A percentile compares a stretch with the other conserved stretches of the same genome.
phyloP scores from a whole-genome alignment of 2,113 vertebrate species.

The Equus quagga region DNA sequence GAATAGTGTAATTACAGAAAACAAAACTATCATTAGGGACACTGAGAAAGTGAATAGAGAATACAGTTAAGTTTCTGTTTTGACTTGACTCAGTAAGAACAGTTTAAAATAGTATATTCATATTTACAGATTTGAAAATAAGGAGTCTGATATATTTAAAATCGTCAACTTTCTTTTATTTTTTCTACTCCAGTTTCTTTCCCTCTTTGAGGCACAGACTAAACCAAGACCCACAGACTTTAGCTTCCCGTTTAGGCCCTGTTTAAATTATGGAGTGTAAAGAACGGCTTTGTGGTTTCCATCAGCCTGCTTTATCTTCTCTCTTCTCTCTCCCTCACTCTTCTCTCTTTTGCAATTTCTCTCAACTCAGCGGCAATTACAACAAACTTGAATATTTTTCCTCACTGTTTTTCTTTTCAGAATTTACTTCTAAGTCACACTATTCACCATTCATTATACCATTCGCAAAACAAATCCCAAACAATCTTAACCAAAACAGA shows the following conservation, averaged over 20 bases:
- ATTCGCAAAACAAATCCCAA: not conserved
- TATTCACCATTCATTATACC: not conserved
- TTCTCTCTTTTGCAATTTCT: not conserved
- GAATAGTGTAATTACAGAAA: constrained; percentile 69
- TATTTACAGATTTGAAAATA: constrained; percentile 58
- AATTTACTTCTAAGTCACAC: not conserved
- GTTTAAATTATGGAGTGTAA: not conserved
- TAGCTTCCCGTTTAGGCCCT: not conserved
- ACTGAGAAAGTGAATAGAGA: constrained; percentile 43
- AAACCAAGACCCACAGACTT: not conserved
- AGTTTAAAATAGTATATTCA: constrained; percentile 47
- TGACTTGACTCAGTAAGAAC: constrained; percentile 39
- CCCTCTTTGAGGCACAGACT: not conserved
- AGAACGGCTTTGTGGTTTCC: not conserved
- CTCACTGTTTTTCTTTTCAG: not conserved
- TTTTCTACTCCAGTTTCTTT: not conserved
- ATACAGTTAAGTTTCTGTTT: constrained; percentile 61
- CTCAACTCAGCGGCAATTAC: not conserved
- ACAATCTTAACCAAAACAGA: not conserved
- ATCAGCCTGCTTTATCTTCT: not conserved
- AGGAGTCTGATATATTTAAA: not conserved
- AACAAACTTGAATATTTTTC: not conserved
- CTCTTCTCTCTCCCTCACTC: not conserved
- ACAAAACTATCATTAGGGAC: constrained; percentile 59
- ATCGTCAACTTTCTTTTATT: not conserved